Base-by-base conservation (phyloP, 2,888 invertebrate genomes). In the Pandemis corylana region DNA sequence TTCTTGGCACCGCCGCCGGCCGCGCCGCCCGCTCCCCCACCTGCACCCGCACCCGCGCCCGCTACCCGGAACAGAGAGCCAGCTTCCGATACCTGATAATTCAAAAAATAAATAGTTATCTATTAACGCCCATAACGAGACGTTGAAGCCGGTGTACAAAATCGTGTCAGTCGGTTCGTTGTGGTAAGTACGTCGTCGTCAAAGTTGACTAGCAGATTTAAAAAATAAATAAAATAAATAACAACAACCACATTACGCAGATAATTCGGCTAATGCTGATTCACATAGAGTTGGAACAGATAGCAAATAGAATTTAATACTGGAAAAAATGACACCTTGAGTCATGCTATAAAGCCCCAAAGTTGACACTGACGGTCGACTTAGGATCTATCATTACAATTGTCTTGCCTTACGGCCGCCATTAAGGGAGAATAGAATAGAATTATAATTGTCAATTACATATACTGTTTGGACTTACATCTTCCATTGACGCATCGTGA, bases 31-130 rank as follows among this genome's bases (percentile, higher is more conserved):
- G 95, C 95, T 95, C 83, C 95, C 96, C 96, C 96, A 95, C 83
- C 95, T 96, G 96, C 91, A 95, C 83, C 95, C 96, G 96, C 91
- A 96, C 96, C 97, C 92, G 97, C 97, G 90, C 97, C 96, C 72
- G 91, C 84, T 82, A 93, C 87, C 85, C 94, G 91, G 85, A 94
- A 94, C 82, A 94, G 89, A 87, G 92, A 87, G 84, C 91, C 89
- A 77, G 92, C 89, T 78, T 94, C 94, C 78, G 94, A 93, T 81
- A 87, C 94, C 94, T 94, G 87, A 61, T 87, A 89, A 46, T 44
- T 44, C 42, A 42, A 2, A n/a, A 20, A 9, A 2, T 20, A 6
- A 46, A 64, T 44, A 61, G 12, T 36, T 2, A 28, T 36, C 36
- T 61, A 12, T 13, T 15, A 20, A 2, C 9, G 9, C 9, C 20